These are phyloP conservation scores for Ochotona curzoniae DNA, from an alignment of 2,113 vertebrate genomes.

Conservation along the genomic window DNA sequence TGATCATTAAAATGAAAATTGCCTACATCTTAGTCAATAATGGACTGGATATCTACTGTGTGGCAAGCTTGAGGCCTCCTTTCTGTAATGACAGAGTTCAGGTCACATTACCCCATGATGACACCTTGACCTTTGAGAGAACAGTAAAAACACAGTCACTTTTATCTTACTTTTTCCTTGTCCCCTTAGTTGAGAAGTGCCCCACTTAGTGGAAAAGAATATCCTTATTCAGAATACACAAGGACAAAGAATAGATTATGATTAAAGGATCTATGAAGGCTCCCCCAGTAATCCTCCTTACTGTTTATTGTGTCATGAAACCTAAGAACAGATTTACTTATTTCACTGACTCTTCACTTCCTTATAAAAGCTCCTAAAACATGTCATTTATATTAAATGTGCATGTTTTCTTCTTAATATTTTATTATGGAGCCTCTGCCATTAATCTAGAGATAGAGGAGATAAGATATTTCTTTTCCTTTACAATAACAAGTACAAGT, in stretches of 20 bases:
- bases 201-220: neutral
- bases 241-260: neutral
- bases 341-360: neutral
- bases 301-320: neutral
- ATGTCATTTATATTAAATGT: neutral
- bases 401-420: neutral
- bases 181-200: neutral
- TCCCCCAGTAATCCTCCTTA: neutral
- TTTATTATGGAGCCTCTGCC: neutral
- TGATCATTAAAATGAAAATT: constrained; percentile 3
- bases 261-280: neutral
- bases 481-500: neutral
- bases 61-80: neutral
- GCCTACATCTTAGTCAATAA: neutral
- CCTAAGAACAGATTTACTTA: too few relatives aligned
- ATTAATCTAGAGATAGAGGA: neutral
- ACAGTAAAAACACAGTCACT: neutral
- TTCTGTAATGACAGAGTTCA: neutral
- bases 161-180: neutral
- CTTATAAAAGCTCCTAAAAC: neutral
- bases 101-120: neutral
- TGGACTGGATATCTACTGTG: neutral
- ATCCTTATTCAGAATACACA: neutral
- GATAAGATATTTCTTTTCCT: neutral
- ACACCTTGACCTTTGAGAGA: neutral